phyloP scores from a whole-genome alignment of 2,888 invertebrate genomes.

The Microdon myrmicae region DNA sequence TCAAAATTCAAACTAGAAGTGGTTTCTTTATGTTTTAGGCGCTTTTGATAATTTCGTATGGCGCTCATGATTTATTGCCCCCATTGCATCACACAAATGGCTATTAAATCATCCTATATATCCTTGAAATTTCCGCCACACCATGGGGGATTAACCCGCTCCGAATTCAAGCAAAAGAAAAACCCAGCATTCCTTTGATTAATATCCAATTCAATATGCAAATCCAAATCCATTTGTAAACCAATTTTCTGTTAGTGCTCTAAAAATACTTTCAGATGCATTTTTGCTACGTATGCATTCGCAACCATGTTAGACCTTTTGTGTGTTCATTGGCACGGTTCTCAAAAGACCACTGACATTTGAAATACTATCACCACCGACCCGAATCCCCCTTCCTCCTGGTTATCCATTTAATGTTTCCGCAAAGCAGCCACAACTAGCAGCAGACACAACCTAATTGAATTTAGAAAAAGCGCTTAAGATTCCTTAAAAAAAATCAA shows the following conservation, averaged over 20 bases:
- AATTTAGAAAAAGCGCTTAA: constrained; percentile 49
- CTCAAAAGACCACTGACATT: constrained; percentile 46
- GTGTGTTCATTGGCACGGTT: constrained; percentile 31
- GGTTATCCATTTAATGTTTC: constrained; percentile 23
- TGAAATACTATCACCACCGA: constrained; percentile 21
- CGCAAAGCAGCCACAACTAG: constrained; percentile 31
- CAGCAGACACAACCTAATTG: constrained; percentile 52
- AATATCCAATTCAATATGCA: constrained; percentile 44
- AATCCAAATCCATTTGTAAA: constrained; percentile 48
- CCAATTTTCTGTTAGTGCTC: constrained; percentile 41
- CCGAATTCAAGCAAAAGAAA: constrained; percentile 39
- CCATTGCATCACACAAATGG: too few relatives aligned
- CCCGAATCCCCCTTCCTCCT: neutral
- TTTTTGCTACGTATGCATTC: constrained; percentile 9
- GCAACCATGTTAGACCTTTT: constrained; percentile 26
- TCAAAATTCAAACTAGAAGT: too few relatives aligned
- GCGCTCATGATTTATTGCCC: too few relatives aligned
- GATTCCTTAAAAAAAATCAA: constrained; percentile 32
- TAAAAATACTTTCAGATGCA: constrained; percentile 41
- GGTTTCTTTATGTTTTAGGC: too few relatives aligned
- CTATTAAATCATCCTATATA: too few relatives aligned
- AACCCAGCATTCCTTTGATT: constrained; percentile 25
- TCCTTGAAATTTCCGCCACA: neutral
- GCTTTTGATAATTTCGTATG: too few relatives aligned
- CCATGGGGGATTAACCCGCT: constrained; percentile 24